These are phyloP conservation scores for Pyxicephalus adspersus DNA, from an alignment of 2,113 vertebrate genomes.

Conservation along the genomic window DNA sequence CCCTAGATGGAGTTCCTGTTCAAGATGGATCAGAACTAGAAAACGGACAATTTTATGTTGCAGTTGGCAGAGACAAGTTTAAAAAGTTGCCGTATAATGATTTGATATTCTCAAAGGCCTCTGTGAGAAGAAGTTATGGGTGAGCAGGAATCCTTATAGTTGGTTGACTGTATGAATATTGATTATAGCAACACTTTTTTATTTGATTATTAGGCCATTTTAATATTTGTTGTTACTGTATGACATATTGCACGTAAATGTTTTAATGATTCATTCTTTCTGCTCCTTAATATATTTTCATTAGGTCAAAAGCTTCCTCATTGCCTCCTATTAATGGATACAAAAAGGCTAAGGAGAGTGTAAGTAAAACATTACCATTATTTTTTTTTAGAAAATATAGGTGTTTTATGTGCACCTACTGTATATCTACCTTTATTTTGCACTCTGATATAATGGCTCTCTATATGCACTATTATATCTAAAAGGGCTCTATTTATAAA, in stretches of 20 bases:
- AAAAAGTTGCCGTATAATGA: conserved; percentile 88
- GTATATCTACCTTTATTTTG: too few species aligned
- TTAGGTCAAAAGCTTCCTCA: conserved; percentile 84
- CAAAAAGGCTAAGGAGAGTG: conserved; percentile 85
- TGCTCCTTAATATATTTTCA: not conserved
- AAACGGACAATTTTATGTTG: conserved; percentile 91
- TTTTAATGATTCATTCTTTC: not conserved
- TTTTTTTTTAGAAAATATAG: too few species aligned
- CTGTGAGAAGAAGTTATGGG: conserved; percentile 78
- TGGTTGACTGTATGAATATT: not conserved
- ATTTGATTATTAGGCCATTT: not conserved
- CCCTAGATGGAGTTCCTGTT: conserved; percentile 83
- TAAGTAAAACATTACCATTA: conserved; percentile 72
- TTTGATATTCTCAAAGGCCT: conserved; percentile 83
- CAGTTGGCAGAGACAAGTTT: conserved; percentile 92
- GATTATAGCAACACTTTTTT: too few species aligned
- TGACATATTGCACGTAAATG: not conserved
- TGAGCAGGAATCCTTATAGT: conserved; percentile 64
- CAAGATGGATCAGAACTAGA: conserved; percentile 84
- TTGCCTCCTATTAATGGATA: conserved; percentile 84
- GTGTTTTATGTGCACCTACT: too few species aligned
- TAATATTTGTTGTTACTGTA: not conserved
- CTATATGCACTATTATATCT: too few species aligned
- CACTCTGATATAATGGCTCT: too few species aligned
- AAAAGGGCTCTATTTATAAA: too few species aligned